A percentile compares a stretch with the other conserved stretches of the same genome.
phyloP scores from a whole-genome alignment of 2,888 invertebrate genomes.

The Mayetiola destructor region DNA sequence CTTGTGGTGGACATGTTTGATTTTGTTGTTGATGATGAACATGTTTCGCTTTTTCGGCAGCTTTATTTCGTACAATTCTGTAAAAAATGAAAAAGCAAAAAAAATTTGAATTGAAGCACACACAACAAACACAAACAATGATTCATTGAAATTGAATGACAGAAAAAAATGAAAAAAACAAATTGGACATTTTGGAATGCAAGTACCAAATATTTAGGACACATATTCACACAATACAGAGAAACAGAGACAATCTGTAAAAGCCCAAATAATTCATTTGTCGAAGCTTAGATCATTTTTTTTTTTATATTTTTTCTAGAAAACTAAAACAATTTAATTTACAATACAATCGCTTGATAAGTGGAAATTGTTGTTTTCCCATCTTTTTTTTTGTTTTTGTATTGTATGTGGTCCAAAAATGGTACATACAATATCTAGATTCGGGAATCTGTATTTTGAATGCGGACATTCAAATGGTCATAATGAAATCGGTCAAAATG shows the following conservation, averaged over 20 bases:
- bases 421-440: too few relatives aligned
- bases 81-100: constrained; percentile 18
- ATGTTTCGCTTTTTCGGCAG: constrained; percentile 91
- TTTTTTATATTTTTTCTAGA: not conserved
- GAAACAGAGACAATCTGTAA: too few relatives aligned
- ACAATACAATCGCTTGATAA: not conserved
- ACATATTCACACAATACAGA: too few relatives aligned
- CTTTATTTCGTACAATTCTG: constrained; percentile 94
- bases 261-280: too few relatives aligned
- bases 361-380: constrained; percentile 1
- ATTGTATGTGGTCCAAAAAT: too few relatives aligned
- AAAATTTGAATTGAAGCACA: not conserved
- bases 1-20: constrained; percentile 25
- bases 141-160: too few relatives aligned
- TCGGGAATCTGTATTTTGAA: too few relatives aligned
- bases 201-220: too few relatives aligned
- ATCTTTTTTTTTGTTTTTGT: not conserved
- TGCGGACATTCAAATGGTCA: too few relatives aligned
- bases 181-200: not conserved
- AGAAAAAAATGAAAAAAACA: not conserved
- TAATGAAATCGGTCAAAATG: too few relatives aligned
- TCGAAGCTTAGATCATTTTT: not conserved
- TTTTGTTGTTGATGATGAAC: constrained; percentile 56
- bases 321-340: not conserved
- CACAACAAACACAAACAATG: not conserved